A percentile compares a stretch with the other conserved stretches of the same genome.
phyloP scores from a whole-genome alignment of 2,797 vertebrate genomes.

The Dendrocincla fuliginosa region DNA sequence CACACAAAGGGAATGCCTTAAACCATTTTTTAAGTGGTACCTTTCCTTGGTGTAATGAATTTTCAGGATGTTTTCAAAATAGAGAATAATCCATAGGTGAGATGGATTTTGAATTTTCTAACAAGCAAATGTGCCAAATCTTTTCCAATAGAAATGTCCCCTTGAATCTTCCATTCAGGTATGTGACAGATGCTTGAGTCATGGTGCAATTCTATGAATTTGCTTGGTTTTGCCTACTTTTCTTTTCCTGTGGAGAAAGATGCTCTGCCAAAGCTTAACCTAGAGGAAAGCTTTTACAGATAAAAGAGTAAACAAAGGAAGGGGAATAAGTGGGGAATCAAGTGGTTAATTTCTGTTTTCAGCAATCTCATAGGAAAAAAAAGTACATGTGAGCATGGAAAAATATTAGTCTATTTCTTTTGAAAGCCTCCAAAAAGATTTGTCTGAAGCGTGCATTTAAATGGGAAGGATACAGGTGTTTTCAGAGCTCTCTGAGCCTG shows the following conservation, averaged over 20 bases:
- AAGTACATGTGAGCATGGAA: constrained; percentile 52
- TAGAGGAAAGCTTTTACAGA: not conserved
- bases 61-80: constrained; percentile 18
- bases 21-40: not conserved
- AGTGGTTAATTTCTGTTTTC: constrained; percentile 70
- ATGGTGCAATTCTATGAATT: not conserved
- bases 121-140: not conserved
- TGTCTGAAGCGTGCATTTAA: constrained; percentile 76
- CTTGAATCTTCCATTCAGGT: constrained; percentile 9
- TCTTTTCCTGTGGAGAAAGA: not conserved
- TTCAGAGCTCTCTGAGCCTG: constrained; percentile 73
- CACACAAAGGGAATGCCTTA: not conserved
- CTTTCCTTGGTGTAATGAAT: not conserved
- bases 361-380: constrained; percentile 45
- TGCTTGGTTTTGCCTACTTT: not conserved
- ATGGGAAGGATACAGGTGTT: constrained; percentile 77
- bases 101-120: constrained; percentile 42
- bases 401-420: constrained; percentile 70
- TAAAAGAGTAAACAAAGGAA: not conserved
- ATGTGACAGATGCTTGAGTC: constrained; percentile 4
- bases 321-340: not conserved
- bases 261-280: not conserved
- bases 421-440: constrained; percentile 73
- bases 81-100: constrained; percentile 3
- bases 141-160: not conserved